phyloP scores from a whole-genome alignment of 2,113 vertebrate genomes.

The Malurus elegans region DNA sequence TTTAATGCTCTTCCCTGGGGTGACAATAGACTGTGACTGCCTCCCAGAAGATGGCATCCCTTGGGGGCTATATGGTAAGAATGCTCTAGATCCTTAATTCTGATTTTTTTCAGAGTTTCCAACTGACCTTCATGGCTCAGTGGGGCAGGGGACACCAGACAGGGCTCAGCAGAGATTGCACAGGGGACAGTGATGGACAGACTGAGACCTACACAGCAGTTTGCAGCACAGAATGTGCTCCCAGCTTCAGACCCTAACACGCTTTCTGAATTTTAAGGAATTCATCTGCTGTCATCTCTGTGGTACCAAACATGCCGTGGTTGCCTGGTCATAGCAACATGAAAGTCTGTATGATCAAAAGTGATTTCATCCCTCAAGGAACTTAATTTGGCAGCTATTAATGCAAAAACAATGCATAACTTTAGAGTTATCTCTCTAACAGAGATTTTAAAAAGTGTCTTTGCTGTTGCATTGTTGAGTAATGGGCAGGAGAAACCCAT shows the following conservation, averaged over 20 bases:
- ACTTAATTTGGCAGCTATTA: not conserved
- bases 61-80: not conserved
- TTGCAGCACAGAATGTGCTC: not conserved
- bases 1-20: not conserved
- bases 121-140: not conserved
- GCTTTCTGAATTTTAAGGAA: not conserved
- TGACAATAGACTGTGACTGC: not conserved
- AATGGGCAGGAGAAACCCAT: not conserved
- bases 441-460: not conserved
- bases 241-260: not conserved
- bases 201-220: not conserved
- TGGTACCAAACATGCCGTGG: not conserved
- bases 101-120: not conserved
- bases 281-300: not conserved
- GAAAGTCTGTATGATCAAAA: not conserved
- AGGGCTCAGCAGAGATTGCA: not conserved
- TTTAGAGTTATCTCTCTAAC: not conserved
- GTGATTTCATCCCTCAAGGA: not conserved
- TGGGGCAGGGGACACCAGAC: not conserved
- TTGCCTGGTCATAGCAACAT: not conserved
- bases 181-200: fast-evolving
- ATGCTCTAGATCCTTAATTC: not conserved
- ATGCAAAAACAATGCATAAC: not conserved
- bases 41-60: not conserved
- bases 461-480: not conserved